Evolutionary conservation across 2,113 vertebrate genomes (phyloP).

Genomic region (Engraulis encrasicolus): DNA sequence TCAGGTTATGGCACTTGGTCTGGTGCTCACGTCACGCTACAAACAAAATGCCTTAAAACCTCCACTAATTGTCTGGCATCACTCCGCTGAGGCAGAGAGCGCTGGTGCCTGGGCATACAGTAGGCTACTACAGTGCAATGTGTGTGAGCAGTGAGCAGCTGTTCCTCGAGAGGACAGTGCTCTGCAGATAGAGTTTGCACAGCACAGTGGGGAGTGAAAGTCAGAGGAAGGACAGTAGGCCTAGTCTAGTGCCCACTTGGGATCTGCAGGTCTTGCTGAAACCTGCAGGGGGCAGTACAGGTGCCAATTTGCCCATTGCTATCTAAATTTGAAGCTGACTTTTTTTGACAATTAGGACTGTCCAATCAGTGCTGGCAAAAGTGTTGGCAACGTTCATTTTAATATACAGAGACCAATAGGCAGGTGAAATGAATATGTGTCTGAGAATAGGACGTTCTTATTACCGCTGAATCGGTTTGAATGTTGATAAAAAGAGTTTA

Average conservation of each 20-base stretch:
- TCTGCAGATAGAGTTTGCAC: constrained; percentile 9
- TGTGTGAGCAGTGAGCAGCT: not conserved
- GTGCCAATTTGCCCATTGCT: not conserved
- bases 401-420: not conserved
- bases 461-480: not conserved
- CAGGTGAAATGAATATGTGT: not conserved
- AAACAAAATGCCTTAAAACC: constrained; percentile 72
- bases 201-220: not conserved
- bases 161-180: not conserved
- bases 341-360: not conserved
- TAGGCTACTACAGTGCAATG: no score
- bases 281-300: constrained; percentile 25
- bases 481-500: constrained; percentile 6
- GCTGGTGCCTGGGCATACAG: no score
- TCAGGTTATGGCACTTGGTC: constrained; percentile 56
- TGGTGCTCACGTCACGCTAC: constrained; percentile 50
- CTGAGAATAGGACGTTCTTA: not conserved
- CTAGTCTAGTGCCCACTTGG: no score
- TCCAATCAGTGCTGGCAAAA: not conserved
- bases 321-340: not conserved
- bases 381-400: not conserved
- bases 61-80: constrained; percentile 51
- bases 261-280: not conserved
- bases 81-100: not conserved
- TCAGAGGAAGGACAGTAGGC: constrained; percentile 13